phyloP scores from a whole-genome alignment of 2,113 vertebrate species.

The Indicator indicator region DNA sequence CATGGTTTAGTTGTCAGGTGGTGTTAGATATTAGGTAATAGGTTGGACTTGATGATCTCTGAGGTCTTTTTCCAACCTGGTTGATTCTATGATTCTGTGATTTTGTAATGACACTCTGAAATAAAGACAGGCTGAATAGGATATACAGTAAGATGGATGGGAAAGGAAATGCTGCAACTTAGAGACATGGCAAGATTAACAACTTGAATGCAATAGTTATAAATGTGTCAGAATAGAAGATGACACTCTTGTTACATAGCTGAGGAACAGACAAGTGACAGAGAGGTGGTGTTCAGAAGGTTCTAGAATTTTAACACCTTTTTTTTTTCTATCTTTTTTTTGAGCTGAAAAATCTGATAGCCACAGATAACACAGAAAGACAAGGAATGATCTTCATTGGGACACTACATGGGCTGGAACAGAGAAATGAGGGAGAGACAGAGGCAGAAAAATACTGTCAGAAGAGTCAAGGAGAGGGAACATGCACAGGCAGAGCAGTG shows the following conservation, averaged over 20 bases:
- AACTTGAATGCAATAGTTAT: neutral
- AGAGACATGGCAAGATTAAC: neutral
- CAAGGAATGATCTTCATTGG: neutral
- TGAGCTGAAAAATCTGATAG: neutral
- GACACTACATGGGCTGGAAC: neutral
- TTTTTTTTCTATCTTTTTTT: neutral
- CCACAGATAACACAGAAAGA: neutral
- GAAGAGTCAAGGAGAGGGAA: neutral
- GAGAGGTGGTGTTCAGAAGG: neutral
- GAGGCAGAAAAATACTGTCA: neutral
- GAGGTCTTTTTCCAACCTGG: no score
- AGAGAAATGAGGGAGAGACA: neutral
- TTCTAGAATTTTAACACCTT: neutral
- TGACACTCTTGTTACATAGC: neutral
- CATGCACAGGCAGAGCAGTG: neutral
- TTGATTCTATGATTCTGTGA: no score
- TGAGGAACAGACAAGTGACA: neutral
- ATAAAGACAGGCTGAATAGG: neutral
- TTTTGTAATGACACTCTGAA: neutral
- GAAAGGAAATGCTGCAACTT: neutral
- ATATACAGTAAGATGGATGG: neutral
- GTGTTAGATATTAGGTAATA: no score
- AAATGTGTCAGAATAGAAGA: neutral
- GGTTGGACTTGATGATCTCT: no score
- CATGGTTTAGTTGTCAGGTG: no score